These are phyloP conservation scores for Ophion costatus DNA, from an alignment of 2,888 invertebrate genomes.

Conservation along the genomic window DNA sequence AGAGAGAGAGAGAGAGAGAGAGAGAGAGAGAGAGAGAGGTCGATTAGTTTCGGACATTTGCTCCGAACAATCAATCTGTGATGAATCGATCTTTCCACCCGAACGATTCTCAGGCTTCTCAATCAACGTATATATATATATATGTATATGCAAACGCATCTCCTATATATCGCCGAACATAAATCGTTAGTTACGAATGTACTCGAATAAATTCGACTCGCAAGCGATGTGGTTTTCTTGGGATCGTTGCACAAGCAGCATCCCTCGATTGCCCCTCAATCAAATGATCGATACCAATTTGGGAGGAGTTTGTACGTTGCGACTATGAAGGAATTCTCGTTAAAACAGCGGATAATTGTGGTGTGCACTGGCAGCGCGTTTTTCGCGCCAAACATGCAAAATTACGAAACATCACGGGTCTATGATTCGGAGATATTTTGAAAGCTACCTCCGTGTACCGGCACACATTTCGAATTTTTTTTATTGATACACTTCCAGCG, in stretches of 20 bases:
- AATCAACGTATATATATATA: conserved; percentile 4
- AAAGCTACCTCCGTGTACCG: no score
- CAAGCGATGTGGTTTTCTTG: conserved; percentile 32
- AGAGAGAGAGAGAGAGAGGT: conserved; percentile 35
- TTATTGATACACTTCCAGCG: no score
- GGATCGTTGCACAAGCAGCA: not conserved
- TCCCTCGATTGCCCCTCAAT: conserved; percentile 11
- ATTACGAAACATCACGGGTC: no score
- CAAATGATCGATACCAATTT: conserved; percentile 34
- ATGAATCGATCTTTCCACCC: conserved; percentile 63
- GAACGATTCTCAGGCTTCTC: conserved; percentile 57
- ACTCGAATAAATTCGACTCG: conserved; percentile 51
- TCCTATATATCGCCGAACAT: conserved; percentile 49
- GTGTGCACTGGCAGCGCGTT: no score
- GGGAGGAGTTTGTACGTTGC: not conserved
- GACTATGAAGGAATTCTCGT: no score
- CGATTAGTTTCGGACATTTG: conserved; percentile 77
- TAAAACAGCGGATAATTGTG: no score
- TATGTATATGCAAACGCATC: conserved; percentile 14
- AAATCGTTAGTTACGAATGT: conserved; percentile 59
- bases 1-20: conserved; percentile 4
- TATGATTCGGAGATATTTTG: no score
- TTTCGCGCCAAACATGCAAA: no score
- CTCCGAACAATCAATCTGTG: conserved; percentile 70
- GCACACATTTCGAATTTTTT: no score